Evolutionary conservation across 2,113 vertebrate species (phyloP).

Genomic region (Pionites leucogaster): DNA sequence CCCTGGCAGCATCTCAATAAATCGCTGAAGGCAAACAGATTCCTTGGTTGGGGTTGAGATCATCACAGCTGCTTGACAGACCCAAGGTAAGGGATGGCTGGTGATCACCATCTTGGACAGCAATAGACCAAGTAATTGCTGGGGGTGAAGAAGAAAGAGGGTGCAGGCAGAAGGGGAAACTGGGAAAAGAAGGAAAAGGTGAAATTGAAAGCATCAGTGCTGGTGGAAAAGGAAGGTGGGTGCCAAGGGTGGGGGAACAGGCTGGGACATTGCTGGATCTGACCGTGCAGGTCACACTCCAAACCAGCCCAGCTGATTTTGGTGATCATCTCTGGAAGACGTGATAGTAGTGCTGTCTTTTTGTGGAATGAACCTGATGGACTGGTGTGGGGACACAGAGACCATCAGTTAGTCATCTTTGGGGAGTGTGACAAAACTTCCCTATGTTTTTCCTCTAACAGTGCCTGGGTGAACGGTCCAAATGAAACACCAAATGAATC

Average conservation of each 20-base stretch:
- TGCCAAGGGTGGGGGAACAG: neutral
- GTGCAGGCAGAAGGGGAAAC: neutral
- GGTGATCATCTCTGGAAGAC: neutral
- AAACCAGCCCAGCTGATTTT: neutral
- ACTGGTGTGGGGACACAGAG: neutral
- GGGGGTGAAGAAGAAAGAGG: neutral
- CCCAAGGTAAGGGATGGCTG: neutral
- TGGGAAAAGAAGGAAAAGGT: neutral
- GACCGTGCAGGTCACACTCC: accelerated
- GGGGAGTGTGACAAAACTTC: neutral
- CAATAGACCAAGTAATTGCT: accelerated
- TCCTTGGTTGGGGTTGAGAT: neutral
- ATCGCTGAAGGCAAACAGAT: slow-evolving; percentile 51
- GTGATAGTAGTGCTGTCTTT: accelerated
- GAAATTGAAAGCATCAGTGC: neutral
- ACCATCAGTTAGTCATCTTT: no score
- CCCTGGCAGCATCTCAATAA: slow-evolving; percentile 67
- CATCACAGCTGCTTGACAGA: neutral
- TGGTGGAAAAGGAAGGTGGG: neutral
- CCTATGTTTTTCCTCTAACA: neutral
- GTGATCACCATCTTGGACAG: neutral
- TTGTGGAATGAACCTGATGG: neutral
- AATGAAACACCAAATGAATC: neutral
- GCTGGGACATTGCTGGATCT: neutral
- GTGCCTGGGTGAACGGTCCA: neutral